phyloP scores from a whole-genome alignment of 1,140 invertebrate genomes.

The Maniola jurtina region DNA sequence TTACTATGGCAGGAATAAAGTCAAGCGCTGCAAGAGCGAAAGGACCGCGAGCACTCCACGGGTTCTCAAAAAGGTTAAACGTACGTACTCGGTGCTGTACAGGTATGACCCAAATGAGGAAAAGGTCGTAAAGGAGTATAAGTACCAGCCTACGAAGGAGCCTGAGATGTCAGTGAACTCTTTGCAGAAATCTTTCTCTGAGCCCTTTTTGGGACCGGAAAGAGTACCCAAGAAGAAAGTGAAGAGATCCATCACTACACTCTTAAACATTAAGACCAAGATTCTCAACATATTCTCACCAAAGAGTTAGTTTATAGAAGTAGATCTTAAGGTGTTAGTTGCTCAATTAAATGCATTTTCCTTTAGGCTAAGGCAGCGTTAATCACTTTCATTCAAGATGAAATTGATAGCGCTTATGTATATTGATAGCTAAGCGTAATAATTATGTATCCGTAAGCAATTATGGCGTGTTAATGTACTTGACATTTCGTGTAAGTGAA shows the following conservation, averaged over 20 bases:
- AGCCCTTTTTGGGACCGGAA: constrained; percentile 62
- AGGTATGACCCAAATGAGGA: constrained; percentile 70
- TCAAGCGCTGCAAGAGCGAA: constrained; percentile 72
- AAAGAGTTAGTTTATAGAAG: constrained; percentile 52
- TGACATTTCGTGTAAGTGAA: constrained; percentile 14
- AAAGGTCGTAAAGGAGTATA: constrained; percentile 71
- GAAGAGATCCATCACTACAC: constrained; percentile 68
- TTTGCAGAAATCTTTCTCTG: constrained; percentile 61
- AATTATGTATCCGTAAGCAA: not conserved
- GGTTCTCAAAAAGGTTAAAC: constrained; percentile 65
- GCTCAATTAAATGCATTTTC: constrained; percentile 74
- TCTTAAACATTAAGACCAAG: constrained; percentile 71
- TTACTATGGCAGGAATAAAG: constrained; percentile 69
- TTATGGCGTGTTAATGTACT: constrained; percentile 6
- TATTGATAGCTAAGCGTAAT: not conserved
- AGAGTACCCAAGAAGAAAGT: constrained; percentile 66
- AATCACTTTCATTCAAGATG: constrained; percentile 7
- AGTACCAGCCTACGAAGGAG: constrained; percentile 62
- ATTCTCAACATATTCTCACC: constrained; percentile 69
- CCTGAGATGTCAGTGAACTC: constrained; percentile 30
- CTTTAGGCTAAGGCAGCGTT: constrained; percentile 21
- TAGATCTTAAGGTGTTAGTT: constrained; percentile 49
- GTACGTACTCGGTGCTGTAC: constrained; percentile 72
- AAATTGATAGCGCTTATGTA: constrained; percentile 3
- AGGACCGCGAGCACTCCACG: constrained; percentile 49